Conservation (phyloP, 2,888 invertebrate genomes). For the Eueremaeus valkanovi region DNA sequence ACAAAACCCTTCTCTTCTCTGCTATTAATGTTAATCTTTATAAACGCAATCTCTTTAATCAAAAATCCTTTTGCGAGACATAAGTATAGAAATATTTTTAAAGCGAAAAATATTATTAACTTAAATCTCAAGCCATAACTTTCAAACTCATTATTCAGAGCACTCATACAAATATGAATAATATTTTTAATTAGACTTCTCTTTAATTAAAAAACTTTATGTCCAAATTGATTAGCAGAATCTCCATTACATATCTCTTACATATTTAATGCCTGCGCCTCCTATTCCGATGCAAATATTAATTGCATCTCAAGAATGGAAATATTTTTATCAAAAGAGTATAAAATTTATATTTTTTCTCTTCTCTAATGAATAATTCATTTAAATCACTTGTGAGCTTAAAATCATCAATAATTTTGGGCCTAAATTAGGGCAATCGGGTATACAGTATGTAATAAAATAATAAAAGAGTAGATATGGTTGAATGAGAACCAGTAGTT, state of each 20-base stretch:
- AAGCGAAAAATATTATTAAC: neutral
- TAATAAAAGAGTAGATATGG: no score
- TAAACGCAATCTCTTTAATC: neutral
- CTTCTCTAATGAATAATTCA: neutral
- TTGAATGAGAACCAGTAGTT: no score
- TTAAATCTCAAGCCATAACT: neutral
- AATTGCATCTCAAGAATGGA: neutral
- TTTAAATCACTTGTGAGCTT: neutral
- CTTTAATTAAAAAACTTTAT: neutral
- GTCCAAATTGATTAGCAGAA: neutral
- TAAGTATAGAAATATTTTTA: neutral
- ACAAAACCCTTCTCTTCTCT: neutral
- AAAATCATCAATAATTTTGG: slow-evolving; percentile 17
- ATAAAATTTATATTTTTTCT: neutral
- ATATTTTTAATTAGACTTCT: slow-evolving; percentile 8
- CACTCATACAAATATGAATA: neutral
- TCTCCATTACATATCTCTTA: neutral
- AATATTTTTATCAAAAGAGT: no score
- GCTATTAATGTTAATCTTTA: neutral
- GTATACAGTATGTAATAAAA: neutral
- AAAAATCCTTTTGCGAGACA: neutral
- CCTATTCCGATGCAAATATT: neutral
- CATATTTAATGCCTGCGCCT: no score
- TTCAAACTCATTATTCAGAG: slow-evolving; percentile 3
- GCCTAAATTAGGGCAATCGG: neutral